A percentile compares a stretch with the other conserved stretches of the same genome.
These are phyloP conservation scores for Caranx melampygus DNA, from an alignment of 2,113 vertebrate species.

Conservation along the genomic window DNA sequence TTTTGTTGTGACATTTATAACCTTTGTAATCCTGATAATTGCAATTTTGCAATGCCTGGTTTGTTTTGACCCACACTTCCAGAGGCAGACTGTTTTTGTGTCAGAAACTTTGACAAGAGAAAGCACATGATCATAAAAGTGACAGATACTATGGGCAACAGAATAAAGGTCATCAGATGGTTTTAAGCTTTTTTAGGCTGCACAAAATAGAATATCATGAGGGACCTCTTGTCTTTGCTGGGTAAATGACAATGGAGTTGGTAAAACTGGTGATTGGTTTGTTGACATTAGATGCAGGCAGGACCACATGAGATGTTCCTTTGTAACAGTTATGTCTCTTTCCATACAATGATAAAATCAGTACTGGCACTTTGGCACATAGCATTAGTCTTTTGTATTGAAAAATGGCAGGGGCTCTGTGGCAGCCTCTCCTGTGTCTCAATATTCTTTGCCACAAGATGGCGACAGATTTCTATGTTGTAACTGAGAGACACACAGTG, in stretches of 20 bases:
- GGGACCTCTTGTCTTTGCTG: not conserved
- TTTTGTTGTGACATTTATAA: too few species aligned
- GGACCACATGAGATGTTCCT: not conserved
- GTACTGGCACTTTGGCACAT: not conserved
- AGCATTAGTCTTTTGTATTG: not conserved
- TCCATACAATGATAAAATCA: slow-evolving; percentile 5
- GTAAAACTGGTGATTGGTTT: slow-evolving; percentile 3
- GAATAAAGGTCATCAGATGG: not conserved
- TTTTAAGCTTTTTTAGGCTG: slow-evolving; percentile 8
- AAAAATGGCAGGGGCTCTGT: not conserved
- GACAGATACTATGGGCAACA: not conserved
- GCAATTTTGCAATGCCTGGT: not conserved
- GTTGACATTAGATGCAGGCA: not conserved
- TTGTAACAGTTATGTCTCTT: not conserved
- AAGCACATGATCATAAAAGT: not conserved
- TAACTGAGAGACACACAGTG: too few species aligned
- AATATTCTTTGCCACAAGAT: slow-evolving; percentile 66
- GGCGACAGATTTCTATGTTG: slow-evolving; percentile 63
- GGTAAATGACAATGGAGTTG: not conserved
- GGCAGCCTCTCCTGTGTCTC: not conserved
- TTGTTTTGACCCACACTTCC: too few species aligned
- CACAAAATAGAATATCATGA: not conserved
- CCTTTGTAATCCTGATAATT: not conserved
- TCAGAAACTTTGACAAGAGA: not conserved
- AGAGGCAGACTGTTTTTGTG: too few species aligned